These are phyloP conservation scores for Pogona vitticeps DNA, from an alignment of 2,113 vertebrate genomes.

Conservation along the genomic window DNA sequence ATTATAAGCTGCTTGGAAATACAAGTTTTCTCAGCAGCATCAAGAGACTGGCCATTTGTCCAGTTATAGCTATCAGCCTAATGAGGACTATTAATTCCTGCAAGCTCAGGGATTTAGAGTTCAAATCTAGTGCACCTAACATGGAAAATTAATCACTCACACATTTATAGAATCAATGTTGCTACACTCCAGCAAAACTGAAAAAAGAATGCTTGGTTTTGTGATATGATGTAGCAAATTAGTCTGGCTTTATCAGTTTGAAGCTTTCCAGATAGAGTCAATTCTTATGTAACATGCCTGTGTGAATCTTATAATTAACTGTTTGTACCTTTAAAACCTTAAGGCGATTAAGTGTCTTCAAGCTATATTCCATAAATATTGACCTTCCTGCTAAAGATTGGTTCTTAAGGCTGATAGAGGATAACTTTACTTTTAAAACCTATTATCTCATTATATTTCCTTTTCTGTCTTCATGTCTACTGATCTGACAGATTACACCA, in stretches of 20 bases:
- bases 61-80: not conserved
- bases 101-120: not conserved
- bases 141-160: not conserved
- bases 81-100: not conserved
- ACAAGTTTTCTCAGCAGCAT: not conserved
- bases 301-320: not conserved
- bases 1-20: not conserved
- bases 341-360: constrained; percentile 42
- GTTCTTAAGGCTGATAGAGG: constrained; percentile 36
- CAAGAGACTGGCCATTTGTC: not conserved
- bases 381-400: constrained; percentile 46
- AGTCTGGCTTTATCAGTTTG: constrained; percentile 17
- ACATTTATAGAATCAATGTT: not conserved
- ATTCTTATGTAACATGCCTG: not conserved
- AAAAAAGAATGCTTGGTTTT: not conserved
- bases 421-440: constrained; percentile 38
- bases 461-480: constrained; percentile 43
- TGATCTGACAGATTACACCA: constrained; percentile 54
- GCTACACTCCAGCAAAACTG: not conserved
- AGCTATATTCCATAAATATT: constrained; percentile 40
- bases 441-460: constrained; percentile 52
- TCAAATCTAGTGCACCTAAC: not conserved
- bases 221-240: constrained; percentile 5
- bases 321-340: constrained; percentile 34
- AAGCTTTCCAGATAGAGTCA: constrained; percentile 48